Conservation (phyloP, 2,113 vertebrate genomes). For the Sus scrofa region T2T-Sscrofa CM000824.6:34738501-34739000, state of each 20-base stretch:
- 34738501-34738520: not conserved
- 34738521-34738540: not conserved
- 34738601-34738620: slow-evolving; percentile 6
- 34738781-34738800: not conserved
- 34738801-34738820: not conserved
- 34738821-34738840: no score
- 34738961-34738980: no score
- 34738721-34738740: not conserved
- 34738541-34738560: not conserved
- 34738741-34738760: not conserved
- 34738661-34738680: not conserved
- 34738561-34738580: slow-evolving; percentile 32
- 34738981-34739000: not conserved
- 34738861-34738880: no score
- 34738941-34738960: no score
- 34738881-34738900: no score
- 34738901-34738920: no score
- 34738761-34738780: not conserved
- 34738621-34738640: not conserved
- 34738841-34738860: no score
- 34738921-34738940: no score
- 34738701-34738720: not conserved
- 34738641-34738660: not conserved
- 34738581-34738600: not conserved
- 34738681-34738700: not conserved